A percentile compares a stretch with the other conserved stretches of the same genome.
Evolutionary conservation across 1,140 invertebrate genomes (phyloP).

Genomic region (Calliphora vicina): DNA sequence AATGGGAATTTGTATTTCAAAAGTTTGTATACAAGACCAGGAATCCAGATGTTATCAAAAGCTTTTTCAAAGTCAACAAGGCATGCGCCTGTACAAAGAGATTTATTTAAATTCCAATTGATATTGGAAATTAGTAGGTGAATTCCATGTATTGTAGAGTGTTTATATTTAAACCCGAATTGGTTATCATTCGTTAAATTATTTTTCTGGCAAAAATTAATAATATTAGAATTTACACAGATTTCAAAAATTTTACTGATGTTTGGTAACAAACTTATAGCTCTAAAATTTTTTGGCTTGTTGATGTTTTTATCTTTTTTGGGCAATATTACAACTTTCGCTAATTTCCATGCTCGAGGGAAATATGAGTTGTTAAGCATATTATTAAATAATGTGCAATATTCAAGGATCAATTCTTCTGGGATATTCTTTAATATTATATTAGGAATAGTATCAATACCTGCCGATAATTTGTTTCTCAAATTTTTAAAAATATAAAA

Average conservation of each 20-base stretch:
- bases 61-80: constrained; percentile 17
- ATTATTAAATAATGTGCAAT: constrained; percentile 19
- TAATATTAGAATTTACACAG: not conserved
- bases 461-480: constrained; percentile 7
- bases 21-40: not conserved
- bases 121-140: not conserved
- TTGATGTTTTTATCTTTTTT: not conserved
- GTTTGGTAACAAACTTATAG: constrained; percentile 14
- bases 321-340: constrained; percentile 8
- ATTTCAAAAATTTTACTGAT: constrained; percentile 21
- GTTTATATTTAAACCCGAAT: not conserved
- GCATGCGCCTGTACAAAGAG: not conserved
- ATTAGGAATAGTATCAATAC: constrained; percentile 16
- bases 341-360: not conserved
- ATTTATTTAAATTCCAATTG: constrained; percentile 17
- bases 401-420: not conserved
- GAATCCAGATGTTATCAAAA: constrained; percentile 5
- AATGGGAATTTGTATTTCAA: not conserved
- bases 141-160: not conserved
- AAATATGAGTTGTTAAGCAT: constrained; percentile 20
- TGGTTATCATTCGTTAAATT: not conserved
- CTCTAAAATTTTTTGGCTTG: not conserved
- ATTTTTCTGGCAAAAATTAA: not conserved
- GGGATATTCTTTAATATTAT: constrained; percentile 8
- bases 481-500: not conserved